Evolutionary conservation across 2,113 vertebrate species (phyloP).

Genomic region (Myotis yumanensis): DNA sequence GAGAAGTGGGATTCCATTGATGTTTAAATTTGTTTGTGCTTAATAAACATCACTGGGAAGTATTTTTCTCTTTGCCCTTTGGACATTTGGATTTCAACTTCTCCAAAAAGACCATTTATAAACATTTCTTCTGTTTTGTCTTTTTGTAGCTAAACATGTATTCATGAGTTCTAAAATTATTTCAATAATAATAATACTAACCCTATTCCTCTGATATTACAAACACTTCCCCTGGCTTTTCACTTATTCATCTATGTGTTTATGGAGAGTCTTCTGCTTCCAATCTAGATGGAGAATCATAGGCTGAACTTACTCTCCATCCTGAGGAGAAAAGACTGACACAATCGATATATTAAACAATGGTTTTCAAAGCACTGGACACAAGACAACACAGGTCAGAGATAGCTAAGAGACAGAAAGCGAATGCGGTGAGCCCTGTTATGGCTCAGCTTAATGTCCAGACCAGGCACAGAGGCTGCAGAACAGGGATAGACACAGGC

Average conservation of each 20-base stretch:
- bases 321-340: not conserved
- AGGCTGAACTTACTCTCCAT: not conserved
- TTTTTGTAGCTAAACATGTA: not conserved
- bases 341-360: not conserved
- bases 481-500: no score
- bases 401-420: no score
- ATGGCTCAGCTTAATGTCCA: fast-evolving
- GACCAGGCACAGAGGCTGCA: no score
- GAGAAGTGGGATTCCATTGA: not conserved
- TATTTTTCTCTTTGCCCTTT: not conserved
- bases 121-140: not conserved
- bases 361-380: not conserved
- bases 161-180: not conserved
- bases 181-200: not conserved
- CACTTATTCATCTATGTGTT: not conserved
- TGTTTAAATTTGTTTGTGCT: not conserved
- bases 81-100: not conserved
- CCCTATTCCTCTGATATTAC: not conserved
- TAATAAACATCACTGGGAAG: not conserved
- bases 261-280: not conserved
- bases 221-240: not conserved
- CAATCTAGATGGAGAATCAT: not conserved
- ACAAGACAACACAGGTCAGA: not conserved
- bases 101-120: not conserved
- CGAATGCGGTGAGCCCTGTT: fast-evolving